Evolutionary conservation across 2,113 vertebrate genomes (phyloP).

Genomic region (Telmatochromis sp.): DNA sequence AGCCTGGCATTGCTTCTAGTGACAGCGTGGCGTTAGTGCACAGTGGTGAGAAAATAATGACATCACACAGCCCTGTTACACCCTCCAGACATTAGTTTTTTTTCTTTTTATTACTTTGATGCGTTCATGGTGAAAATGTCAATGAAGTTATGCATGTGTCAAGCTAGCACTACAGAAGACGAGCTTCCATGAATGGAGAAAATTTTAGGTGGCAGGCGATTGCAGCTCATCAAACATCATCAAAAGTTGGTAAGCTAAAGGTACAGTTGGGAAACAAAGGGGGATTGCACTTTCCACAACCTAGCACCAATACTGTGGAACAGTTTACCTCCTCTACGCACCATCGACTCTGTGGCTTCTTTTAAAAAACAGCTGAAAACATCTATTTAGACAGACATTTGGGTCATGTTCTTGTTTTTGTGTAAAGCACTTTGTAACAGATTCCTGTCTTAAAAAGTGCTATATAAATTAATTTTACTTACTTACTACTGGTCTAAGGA

Average conservation of each 20-base stretch:
- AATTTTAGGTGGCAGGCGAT: rapidly evolving
- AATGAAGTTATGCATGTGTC: not conserved
- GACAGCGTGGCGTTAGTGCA: not conserved
- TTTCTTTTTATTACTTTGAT: not conserved
- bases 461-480: not conserved
- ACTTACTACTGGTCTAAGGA: not conserved
- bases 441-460: not conserved
- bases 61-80: not conserved
- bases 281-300: not conserved
- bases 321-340: not conserved
- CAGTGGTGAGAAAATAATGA: not conserved
- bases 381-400: not conserved
- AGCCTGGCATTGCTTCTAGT: not conserved
- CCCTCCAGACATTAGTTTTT: not conserved
- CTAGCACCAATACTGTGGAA: not conserved
- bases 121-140: not conserved
- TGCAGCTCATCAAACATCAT: not conserved
- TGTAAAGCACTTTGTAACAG: not conserved
- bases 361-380: not conserved
- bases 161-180: not conserved
- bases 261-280: not conserved
- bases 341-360: not conserved
- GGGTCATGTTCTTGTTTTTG: not conserved
- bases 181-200: not conserved
- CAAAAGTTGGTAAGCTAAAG: not conserved